Evolutionary conservation across 2,888 invertebrate species (phyloP), one percentile per base, ranked within the genome.

Genomic region (Epicampocera succincta): DNA sequence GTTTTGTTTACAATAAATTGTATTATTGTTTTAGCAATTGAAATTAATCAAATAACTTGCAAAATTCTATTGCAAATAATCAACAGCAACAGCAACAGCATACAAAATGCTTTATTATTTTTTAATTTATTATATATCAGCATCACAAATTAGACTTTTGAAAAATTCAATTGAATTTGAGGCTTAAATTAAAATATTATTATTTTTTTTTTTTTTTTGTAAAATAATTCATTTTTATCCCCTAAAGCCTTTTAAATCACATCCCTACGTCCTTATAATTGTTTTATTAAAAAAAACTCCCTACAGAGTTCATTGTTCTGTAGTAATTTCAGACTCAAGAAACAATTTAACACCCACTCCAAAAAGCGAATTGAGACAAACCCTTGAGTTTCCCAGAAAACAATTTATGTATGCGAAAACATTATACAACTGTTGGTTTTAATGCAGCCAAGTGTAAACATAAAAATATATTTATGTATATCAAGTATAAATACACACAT

Each of bases 401-500:
- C 33, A 40, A 40, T 40, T 9, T 17, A 38, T 58, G 19, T 58
- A 8, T 3, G 13, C 29, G 17, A 48, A 11, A 19, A 50, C 13
- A 15, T 25, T 61, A 21, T 38, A 25, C 44, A 54, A 52, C 44
- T 33, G 33, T 44, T 63, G 61, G 61, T 54, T 46, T 8, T 40
- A 58, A 58, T 56, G 38, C 56, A 40, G 25, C 40, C 56, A 65
- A 38, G 74, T 56, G 56, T 9, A 74, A 65, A 44, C 46, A 48
- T 1, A 25, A 29, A 54, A 15, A 38, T 13, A 17, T 8, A 15
- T 29, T 3, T 25, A 25, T 25, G 5, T n/a, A n/a, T n/a, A n/a
- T 29, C n/a, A 8, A 2, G 13, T 44, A n/a, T n/a, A 25, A 25
- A 25, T 25, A 25, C 5, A 5, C 5, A 25, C 5, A 42, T 42